phyloP scores from a whole-genome alignment of 2,888 invertebrate genomes.

The Conops quadrifasciatus region DNA sequence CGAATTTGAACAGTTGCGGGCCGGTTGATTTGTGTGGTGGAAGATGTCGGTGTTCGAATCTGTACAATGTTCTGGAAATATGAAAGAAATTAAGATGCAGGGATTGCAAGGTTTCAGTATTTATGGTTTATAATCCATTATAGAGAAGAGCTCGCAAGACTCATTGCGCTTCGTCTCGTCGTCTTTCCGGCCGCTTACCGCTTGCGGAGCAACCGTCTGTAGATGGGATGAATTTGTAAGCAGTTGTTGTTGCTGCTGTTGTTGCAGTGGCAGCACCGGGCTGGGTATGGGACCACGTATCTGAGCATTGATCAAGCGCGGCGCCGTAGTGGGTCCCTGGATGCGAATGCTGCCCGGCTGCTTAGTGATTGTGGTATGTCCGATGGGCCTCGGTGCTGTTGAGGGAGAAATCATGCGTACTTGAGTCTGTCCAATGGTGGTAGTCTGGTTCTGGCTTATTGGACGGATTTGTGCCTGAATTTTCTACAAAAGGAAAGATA shows the following conservation, averaged over 20 bases:
- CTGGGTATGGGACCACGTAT: constrained; percentile 56
- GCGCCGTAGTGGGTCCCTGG: constrained; percentile 58
- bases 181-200: too few species aligned
- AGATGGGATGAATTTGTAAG: constrained; percentile 57
- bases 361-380: constrained; percentile 66
- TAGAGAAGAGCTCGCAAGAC: not conserved
- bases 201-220: constrained; percentile 60
- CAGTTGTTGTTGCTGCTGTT: constrained; percentile 46
- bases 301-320: constrained; percentile 59
- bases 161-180: too few species aligned
- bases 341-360: constrained; percentile 62
- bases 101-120: not conserved
- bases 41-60: constrained; percentile 57
- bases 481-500: constrained; percentile 52
- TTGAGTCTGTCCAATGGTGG: constrained; percentile 69
- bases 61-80: constrained; percentile 61
- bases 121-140: not conserved
- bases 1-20: constrained; percentile 63
- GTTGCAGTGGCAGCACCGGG: constrained; percentile 37
- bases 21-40: constrained; percentile 56
- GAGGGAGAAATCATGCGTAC: constrained; percentile 71
- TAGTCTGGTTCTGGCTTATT: constrained; percentile 67
- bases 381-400: constrained; percentile 61
- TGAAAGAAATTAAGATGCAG: constrained; percentile 4
- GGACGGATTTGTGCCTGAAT: constrained; percentile 68